Conservation (phyloP, 2,888 invertebrate species). For the Eubasilissa splendida region DNA sequence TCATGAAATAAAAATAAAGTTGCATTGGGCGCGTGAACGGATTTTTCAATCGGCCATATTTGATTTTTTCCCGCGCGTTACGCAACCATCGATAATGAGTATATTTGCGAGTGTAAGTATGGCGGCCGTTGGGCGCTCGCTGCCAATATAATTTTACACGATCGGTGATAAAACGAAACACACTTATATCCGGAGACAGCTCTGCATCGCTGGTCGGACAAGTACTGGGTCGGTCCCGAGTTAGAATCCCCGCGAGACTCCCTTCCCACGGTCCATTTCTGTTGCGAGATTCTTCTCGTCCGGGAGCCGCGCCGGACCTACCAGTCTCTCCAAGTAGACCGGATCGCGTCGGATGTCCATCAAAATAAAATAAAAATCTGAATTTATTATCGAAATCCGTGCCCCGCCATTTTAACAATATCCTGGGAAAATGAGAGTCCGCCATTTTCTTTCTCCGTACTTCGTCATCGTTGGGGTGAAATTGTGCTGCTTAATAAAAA, state of each 20-base stretch:
- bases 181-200: constrained; percentile 76
- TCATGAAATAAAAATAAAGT: constrained; percentile 3
- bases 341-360: constrained; percentile 33
- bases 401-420: not conserved
- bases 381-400: not conserved
- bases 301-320: constrained; percentile 24
- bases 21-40: constrained; percentile 33
- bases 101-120: constrained; percentile 24
- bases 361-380: not conserved
- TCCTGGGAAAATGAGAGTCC: no score
- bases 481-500: no score
- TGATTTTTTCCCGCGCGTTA: constrained; percentile 47
- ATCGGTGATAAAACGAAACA: constrained; percentile 31
- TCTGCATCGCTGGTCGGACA: constrained; percentile 75
- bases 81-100: constrained; percentile 50
- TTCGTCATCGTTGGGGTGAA: no score
- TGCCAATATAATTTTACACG: constrained; percentile 45
- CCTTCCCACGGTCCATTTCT: constrained; percentile 45
- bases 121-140: constrained; percentile 38
- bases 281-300: constrained; percentile 41
- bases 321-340: constrained; percentile 25
- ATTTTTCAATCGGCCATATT: constrained; percentile 46
- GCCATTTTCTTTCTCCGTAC: no score
- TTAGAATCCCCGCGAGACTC: constrained; percentile 39
- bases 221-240: constrained; percentile 65